Evolutionary conservation across 2,888 invertebrate genomes (phyloP), one percentile per base, ranked within the genome.

Genomic region (Pollenia angustigena): DNA sequence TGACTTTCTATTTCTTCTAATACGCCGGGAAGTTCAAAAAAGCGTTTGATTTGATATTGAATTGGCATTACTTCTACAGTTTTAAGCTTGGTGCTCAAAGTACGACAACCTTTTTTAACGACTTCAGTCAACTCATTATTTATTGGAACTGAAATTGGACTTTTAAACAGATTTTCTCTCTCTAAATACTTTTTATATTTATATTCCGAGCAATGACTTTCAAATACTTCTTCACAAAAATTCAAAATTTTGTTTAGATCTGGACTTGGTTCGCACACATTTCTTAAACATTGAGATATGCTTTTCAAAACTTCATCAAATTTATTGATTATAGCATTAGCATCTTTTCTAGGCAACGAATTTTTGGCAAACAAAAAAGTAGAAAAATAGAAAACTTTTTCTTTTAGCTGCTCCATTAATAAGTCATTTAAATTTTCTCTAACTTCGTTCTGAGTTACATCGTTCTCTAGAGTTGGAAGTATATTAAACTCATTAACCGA

Each of bases 21-120:
- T 18, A 68, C 68, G 23, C 54, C 62, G 9, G 85, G 85, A 23
- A 85, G 58, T 23, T 85, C 50, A 74, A 85, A 66, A 85, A 48
- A 44, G 11, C 23, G 10, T 68, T 80, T 85, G 40, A 85, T 72
- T 64, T 85, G 74, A 56, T 74, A 85, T 16, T 50, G 40, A 42
- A 85, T 58, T 9, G 80, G 58, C 85, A 85, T 74, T 10, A 85
- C 16, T 42, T 85, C 46, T 46, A 75, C 44, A 46, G 46, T 44
- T 68, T 68, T 68, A 11, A 46, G 14, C 46, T 48, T 68, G n/a
- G 68, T 9, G 16, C 48, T 23, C 50, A 68, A 16, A 18, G 46
- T 68, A 16, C 11, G 68, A 68, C n/a, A 44, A 46, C 48, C 68
- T 40, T 68, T 48, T 68, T n/a, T 48, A 44, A 68, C 68, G 23